Evolutionary conservation across 2,113 vertebrate species (phyloP).

Genomic region (Circaetus cinerascens): DNA sequence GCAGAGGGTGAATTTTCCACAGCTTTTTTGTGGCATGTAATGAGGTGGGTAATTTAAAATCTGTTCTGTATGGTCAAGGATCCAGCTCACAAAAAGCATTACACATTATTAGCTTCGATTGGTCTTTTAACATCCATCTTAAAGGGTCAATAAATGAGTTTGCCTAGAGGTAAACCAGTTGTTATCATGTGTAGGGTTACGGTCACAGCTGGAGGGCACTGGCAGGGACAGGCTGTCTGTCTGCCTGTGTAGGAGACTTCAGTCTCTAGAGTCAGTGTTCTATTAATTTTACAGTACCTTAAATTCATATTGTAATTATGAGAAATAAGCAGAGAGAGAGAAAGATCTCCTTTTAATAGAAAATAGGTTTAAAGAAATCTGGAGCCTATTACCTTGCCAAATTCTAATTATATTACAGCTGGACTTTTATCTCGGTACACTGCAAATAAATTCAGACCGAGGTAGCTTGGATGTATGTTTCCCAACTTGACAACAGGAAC

Average conservation of each 20-base stretch:
- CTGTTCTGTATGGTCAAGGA: neutral
- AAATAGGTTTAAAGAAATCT: slow-evolving; percentile 36
- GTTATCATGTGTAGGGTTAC: slow-evolving; percentile 20
- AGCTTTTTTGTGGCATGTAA: neutral
- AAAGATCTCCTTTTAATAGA: neutral
- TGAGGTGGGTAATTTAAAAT: slow-evolving; percentile 25
- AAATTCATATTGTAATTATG: slow-evolving; percentile 40
- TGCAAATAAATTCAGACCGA: neutral
- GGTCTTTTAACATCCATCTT: slow-evolving; percentile 26
- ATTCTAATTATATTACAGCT: neutral
- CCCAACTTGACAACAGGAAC: neutral
- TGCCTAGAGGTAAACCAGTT: slow-evolving; percentile 1
- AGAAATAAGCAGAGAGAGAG: slow-evolving; percentile 2
- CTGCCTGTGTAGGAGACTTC: slow-evolving; percentile 32
- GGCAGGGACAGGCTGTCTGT: slow-evolving; percentile 44
- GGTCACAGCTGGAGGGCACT: slow-evolving; percentile 28
- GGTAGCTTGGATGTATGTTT: neutral
- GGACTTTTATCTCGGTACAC: neutral
- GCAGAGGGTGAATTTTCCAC: neutral
- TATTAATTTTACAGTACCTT: slow-evolving; percentile 53
- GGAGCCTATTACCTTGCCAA: slow-evolving; percentile 25
- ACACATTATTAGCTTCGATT: neutral
- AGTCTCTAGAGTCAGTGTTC: neutral
- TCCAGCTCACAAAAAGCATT: neutral
- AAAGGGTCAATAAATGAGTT: slow-evolving; percentile 50